Evolutionary conservation across 2,797 vertebrate genomes (phyloP).

Genomic region (Delichon dasypus): DNA sequence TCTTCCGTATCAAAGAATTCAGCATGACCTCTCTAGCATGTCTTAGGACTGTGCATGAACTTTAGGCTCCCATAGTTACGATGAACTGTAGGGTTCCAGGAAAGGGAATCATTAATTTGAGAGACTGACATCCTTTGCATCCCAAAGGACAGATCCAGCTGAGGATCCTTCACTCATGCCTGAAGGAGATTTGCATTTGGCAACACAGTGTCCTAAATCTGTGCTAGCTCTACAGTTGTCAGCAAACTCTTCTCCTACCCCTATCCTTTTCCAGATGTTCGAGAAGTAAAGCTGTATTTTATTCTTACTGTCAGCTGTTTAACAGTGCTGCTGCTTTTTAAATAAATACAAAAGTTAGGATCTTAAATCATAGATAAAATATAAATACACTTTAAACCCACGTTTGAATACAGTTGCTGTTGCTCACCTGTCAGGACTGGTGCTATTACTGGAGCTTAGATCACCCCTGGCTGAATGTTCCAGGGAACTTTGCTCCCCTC

Average conservation of each 20-base stretch:
- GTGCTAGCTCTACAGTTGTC: slow-evolving; percentile 13
- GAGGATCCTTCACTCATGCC: neutral
- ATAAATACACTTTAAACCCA: slow-evolving; percentile 1
- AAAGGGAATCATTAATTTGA: slow-evolving; percentile 42
- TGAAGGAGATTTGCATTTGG: slow-evolving; percentile 18
- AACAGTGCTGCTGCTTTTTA: slow-evolving; percentile 35
- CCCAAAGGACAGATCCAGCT: slow-evolving; percentile 16
- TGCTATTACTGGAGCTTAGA: neutral
- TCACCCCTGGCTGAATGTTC: neutral
- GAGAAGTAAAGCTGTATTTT: slow-evolving; percentile 31
- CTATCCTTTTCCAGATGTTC: slow-evolving; percentile 35
- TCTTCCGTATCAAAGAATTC: neutral
- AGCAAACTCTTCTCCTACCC: neutral
- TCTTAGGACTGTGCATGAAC: neutral
- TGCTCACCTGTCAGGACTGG: neutral
- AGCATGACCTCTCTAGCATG: neutral
- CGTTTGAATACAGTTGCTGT: neutral
- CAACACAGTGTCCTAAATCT: slow-evolving; percentile 27
- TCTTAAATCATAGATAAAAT: slow-evolving; percentile 14
- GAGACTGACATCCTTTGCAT: neutral
- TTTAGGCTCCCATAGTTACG: slow-evolving; percentile 25
- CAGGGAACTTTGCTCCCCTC: neutral
- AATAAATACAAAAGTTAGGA: slow-evolving; percentile 43
- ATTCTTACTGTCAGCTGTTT: slow-evolving; percentile 21
- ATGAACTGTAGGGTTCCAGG: slow-evolving; percentile 16